Percentiles rank a stretch among this genome's conserved stretches.
These are phyloP conservation scores for Cistogaster globosa DNA, from an alignment of 2,888 invertebrate genomes.

Conservation along the genomic window DNA sequence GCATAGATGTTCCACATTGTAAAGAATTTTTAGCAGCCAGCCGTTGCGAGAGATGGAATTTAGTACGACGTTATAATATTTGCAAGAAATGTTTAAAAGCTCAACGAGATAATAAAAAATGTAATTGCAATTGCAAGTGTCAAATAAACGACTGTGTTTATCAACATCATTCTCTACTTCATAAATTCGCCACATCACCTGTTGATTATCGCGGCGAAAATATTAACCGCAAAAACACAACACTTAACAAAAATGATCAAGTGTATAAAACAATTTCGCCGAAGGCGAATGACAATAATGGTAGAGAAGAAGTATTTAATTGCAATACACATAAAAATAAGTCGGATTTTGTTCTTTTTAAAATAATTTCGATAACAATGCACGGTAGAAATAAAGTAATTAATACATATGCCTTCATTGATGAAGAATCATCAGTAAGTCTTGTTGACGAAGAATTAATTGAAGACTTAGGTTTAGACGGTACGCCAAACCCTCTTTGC, in stretches of 20 bases:
- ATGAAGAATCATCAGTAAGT: conserved; percentile 51
- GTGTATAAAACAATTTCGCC: no score
- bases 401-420: conserved; percentile 42
- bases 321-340: conserved; percentile 28
- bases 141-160: conserved; percentile 22
- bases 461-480: conserved; percentile 17
- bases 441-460: conserved; percentile 34
- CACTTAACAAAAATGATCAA: not conserved
- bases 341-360: conserved; percentile 31
- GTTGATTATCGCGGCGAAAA: not conserved
- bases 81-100: conserved; percentile 32
- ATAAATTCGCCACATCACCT: conserved; percentile 31
- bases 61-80: conserved; percentile 23
- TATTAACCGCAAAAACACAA: not conserved
- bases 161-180: conserved; percentile 51
- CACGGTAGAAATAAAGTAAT: conserved; percentile 25
- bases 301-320: conserved; percentile 1
- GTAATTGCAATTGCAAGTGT: conserved; percentile 20
- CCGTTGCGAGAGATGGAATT: conserved; percentile 32
- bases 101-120: conserved; percentile 4
- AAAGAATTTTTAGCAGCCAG: conserved; percentile 24
- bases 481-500: not conserved
- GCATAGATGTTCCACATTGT: conserved; percentile 15
- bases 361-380: conserved; percentile 41
- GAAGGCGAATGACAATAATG: not conserved